These are phyloP conservation scores for Corythucha ciliata DNA, from an alignment of 2,888 invertebrate genomes.

Conservation along the genomic window DNA sequence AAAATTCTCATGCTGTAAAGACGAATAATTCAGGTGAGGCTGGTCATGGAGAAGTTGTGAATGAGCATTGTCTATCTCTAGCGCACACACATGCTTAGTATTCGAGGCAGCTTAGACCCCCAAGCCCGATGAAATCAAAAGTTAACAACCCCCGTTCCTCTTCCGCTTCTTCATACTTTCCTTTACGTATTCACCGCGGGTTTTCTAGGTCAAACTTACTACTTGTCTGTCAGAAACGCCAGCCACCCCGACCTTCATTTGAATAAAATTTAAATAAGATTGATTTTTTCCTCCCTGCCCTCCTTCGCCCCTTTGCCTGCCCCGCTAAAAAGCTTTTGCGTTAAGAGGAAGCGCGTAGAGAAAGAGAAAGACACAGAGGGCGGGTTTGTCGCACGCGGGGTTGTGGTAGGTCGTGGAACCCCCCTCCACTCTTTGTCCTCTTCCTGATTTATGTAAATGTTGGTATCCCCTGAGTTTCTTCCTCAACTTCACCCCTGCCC, in stretches of 20 bases:
- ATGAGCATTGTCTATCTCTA: constrained; percentile 27
- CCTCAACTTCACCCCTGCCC: neutral
- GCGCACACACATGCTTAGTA: constrained; percentile 28
- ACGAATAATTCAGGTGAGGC: too few species aligned
- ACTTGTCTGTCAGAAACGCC: constrained; percentile 31
- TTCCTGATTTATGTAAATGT: neutral
- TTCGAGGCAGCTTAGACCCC: constrained; percentile 26
- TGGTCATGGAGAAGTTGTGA: constrained; percentile 24
- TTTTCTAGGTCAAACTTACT: constrained; percentile 36
- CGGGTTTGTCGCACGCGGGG: constrained; percentile 15
- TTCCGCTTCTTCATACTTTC: constrained; percentile 5
- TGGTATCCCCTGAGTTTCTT: neutral
- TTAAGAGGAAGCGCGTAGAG: neutral
- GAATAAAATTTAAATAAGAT: constrained; percentile 37
- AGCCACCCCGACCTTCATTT: constrained; percentile 31
- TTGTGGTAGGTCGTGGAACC: constrained; percentile 29
- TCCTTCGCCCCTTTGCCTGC: constrained; percentile 6
- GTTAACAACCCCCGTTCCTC: constrained; percentile 40
- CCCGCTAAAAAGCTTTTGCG: constrained; percentile 7
- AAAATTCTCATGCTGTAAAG: too few species aligned
- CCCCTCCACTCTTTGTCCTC: constrained; percentile 22
- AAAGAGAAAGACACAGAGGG: neutral
- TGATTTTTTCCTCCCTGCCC: constrained; percentile 31
- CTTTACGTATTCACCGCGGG: constrained; percentile 34
- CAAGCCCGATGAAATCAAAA: constrained; percentile 34